phyloP scores from a whole-genome alignment of 2,888 invertebrate genomes.

The Esperia sulphurella region DNA sequence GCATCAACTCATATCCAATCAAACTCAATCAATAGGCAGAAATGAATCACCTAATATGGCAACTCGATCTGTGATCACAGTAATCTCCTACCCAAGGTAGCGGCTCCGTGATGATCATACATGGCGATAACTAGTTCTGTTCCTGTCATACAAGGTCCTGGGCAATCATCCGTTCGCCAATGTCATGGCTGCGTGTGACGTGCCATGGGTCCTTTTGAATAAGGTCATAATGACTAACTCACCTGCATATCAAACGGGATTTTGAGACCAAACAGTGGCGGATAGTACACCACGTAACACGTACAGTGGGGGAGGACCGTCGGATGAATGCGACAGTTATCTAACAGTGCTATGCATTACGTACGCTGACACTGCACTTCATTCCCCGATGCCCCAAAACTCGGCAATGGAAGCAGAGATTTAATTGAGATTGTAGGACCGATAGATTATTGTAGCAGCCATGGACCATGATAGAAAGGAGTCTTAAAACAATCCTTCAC shows the following conservation, averaged over 20 bases:
- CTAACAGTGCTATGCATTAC: too few relatives aligned
- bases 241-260: too few relatives aligned
- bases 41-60: constrained; percentile 1
- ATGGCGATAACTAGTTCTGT: constrained; percentile 8
- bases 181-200: background rate
- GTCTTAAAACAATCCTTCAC: background rate
- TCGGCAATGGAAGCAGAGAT: too few relatives aligned
- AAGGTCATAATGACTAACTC: too few relatives aligned
- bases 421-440: too few relatives aligned
- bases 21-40: background rate
- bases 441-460: background rate
- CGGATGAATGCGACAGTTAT: too few relatives aligned
- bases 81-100: background rate
- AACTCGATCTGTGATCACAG: background rate
- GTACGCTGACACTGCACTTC: too few relatives aligned
- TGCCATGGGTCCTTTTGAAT: background rate
- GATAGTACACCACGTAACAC: too few relatives aligned
- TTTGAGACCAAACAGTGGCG: too few relatives aligned
- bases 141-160: constrained; percentile 10
- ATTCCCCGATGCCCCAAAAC: too few relatives aligned
- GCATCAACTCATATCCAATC: background rate
- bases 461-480: too few relatives aligned
- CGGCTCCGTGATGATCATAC: constrained; percentile 5
- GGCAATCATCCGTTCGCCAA: background rate
- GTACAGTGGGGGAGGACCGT: too few relatives aligned